These are phyloP conservation scores for Pilophorus perplexus DNA, from an alignment of 2,888 invertebrate genomes.

Conservation along the genomic window DNA sequence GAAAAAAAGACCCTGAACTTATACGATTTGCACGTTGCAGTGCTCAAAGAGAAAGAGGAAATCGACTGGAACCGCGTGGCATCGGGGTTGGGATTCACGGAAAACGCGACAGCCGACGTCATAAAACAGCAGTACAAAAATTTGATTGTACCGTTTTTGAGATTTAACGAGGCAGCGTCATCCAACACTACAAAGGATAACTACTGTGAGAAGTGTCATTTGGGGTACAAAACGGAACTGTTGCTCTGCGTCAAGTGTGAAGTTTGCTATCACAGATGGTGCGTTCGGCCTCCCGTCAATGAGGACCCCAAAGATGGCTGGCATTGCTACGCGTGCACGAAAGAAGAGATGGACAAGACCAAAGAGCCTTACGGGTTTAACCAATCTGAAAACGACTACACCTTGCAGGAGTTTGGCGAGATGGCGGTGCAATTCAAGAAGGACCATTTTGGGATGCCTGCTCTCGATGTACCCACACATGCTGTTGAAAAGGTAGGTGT, in stretches of 20 bases:
- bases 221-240: constrained; percentile 71
- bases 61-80: constrained; percentile 50
- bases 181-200: constrained; percentile 24
- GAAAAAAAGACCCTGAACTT: constrained; percentile 89
- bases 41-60: constrained; percentile 85
- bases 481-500: constrained; percentile 73
- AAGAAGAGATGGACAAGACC: constrained; percentile 86
- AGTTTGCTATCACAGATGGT: constrained; percentile 96
- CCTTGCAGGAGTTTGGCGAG: constrained; percentile 93
- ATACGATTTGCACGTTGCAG: constrained; percentile 82
- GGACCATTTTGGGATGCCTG: constrained; percentile 95
- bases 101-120: constrained; percentile 74
- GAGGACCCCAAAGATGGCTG: constrained; percentile 74
- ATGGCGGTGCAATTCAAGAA: constrained; percentile 99
- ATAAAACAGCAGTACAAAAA: constrained; percentile 89
- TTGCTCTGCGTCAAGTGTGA: constrained; percentile 94
- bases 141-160: constrained; percentile 78
- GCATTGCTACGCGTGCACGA: constrained; percentile 94
- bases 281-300: constrained; percentile 90
- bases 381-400: constrained; percentile 90
- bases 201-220: constrained; percentile 14
- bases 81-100: constrained; percentile 54
- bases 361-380: constrained; percentile 96
- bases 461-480: constrained; percentile 82
- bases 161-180: background rate